These are phyloP conservation scores for Drosophila phalerata DNA, from an alignment of 2,888 invertebrate species.

Conservation along the genomic window DNA sequence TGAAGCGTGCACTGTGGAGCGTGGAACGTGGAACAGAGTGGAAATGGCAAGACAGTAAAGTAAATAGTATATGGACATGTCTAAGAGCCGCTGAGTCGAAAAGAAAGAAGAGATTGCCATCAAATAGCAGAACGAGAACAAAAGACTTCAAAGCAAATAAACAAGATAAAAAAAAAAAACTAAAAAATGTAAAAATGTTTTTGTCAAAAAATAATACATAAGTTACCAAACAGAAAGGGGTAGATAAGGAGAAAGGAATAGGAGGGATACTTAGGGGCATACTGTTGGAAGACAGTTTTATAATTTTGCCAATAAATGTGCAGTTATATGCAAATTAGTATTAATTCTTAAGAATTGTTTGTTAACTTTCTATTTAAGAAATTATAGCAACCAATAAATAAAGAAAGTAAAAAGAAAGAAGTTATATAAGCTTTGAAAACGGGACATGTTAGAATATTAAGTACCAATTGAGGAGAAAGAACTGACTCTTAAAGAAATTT, in stretches of 20 bases:
- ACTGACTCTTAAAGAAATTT: neutral
- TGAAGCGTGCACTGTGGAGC: constrained; percentile 7
- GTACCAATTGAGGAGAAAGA: neutral
- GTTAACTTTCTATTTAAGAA: neutral
- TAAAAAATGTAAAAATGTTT: constrained; percentile 28
- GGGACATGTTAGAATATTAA: neutral
- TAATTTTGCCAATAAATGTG: neutral
- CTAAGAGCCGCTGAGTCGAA: constrained; percentile 34
- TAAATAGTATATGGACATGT: constrained; percentile 32
- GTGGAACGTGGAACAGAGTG: constrained; percentile 3
- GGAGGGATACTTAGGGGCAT: neutral
- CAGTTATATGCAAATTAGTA: neutral
- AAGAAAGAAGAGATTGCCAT: constrained; percentile 42
- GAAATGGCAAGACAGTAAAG: constrained; percentile 24
- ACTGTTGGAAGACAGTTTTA: neutral
- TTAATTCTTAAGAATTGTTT: neutral
- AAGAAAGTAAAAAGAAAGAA: neutral
- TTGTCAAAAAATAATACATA: constrained; percentile 41
- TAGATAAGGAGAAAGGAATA: neutral
- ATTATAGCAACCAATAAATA: neutral
- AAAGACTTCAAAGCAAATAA: constrained; percentile 58
- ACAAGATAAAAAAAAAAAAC: constrained; percentile 34
- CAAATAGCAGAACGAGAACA: constrained; percentile 40
- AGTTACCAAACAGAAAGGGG: constrained; percentile 22
- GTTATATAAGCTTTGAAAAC: neutral